These are phyloP conservation scores for Bos indicus DNA, from an alignment of 2,113 vertebrate species.

Conservation along the genomic window DNA sequence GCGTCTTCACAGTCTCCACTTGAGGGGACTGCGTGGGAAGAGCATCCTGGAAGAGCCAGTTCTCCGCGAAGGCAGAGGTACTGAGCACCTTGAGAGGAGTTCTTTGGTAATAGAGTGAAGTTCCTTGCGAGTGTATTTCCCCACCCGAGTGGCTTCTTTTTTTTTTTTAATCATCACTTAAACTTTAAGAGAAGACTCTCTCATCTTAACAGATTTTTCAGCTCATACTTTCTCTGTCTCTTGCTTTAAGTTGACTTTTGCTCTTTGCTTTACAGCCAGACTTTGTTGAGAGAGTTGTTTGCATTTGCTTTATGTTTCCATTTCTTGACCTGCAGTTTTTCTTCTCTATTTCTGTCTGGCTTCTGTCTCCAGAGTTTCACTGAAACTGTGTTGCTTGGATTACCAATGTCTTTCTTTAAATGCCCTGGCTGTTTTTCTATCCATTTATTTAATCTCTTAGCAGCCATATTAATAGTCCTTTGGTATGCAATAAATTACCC, in stretches of 20 bases:
- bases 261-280: neutral
- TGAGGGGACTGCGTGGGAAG: neutral
- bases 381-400: slow-evolving; percentile 1
- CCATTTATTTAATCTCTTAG: neutral
- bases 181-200: neutral
- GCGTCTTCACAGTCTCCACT: neutral
- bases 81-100: neutral
- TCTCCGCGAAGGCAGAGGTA: neutral
- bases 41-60: neutral
- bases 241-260: neutral
- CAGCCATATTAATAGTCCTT: neutral
- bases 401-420: neutral
- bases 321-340: slow-evolving; percentile 27
- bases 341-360: slow-evolving; percentile 9
- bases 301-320: neutral
- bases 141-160: neutral
- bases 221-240: neutral
- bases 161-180: neutral
- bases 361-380: neutral
- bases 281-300: neutral
- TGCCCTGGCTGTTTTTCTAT: neutral
- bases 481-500: neutral
- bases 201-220: neutral
- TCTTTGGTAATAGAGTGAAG: neutral
- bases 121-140: neutral